phyloP scores from a whole-genome alignment of 1,140 invertebrate species.

The Drosophila kanapiae region DNA sequence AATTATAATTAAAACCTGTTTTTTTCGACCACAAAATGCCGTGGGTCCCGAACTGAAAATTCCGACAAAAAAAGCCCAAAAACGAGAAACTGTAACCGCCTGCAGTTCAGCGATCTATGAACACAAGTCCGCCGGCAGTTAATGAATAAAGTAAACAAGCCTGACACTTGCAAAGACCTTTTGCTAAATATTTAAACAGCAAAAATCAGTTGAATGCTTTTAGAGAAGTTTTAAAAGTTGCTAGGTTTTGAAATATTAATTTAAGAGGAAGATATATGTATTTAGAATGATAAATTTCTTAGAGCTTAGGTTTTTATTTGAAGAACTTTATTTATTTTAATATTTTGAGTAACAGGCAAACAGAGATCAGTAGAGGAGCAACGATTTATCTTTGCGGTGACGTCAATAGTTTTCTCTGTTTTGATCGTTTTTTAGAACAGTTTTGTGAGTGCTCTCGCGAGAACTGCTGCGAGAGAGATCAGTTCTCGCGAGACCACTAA shows the following conservation, averaged over 20 bases:
- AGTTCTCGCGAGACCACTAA: no score
- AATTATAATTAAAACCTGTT: conserved; percentile 77
- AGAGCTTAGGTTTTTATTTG: neutral
- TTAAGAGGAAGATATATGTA: neutral
- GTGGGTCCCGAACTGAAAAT: conserved; percentile 50
- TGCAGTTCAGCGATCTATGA: conserved; percentile 71
- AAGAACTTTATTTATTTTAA: neutral
- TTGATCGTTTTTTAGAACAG: no score
- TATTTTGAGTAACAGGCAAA: no score
- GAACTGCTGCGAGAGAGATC: no score
- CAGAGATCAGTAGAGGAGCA: no score
- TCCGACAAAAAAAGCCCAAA: conserved; percentile 38
- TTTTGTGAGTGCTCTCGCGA: no score
- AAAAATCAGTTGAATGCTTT: neutral
- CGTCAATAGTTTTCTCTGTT: no score
- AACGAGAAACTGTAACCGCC: conserved; percentile 36
- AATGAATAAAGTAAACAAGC: conserved; percentile 16
- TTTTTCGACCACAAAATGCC: conserved; percentile 52
- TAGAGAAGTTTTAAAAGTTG: neutral
- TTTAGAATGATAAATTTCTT: neutral
- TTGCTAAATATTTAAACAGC: neutral
- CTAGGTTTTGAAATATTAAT: neutral
- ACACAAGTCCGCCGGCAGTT: conserved; percentile 28
- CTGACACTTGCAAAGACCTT: conserved; percentile 16
- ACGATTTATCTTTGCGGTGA: no score